Evolutionary conservation across 2,113 vertebrate genomes (phyloP).

Genomic region (Eleginops maclovinus): DNA sequence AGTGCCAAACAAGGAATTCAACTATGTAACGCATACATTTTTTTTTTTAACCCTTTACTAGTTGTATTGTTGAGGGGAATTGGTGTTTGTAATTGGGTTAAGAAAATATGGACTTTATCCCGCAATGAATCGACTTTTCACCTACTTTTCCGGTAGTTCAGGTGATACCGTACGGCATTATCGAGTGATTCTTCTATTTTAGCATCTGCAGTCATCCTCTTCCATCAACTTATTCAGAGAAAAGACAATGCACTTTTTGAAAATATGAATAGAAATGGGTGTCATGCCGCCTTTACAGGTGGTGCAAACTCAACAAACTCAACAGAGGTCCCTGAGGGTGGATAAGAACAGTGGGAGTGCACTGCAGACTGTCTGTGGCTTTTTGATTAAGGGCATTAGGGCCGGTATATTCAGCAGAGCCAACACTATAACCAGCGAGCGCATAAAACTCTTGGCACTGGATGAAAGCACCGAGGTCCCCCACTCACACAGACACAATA

Average conservation of each 20-base stretch:
- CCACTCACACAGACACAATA: constrained; percentile 9
- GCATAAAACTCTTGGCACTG: constrained; percentile 26
- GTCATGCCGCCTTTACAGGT: not conserved
- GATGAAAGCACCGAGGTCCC: constrained; percentile 17
- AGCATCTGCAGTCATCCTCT: not conserved
- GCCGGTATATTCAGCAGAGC: constrained; percentile 37
- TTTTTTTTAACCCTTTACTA: too few relatives aligned
- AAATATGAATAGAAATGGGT: not conserved
- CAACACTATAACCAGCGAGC: not conserved
- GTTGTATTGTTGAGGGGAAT: too few relatives aligned
- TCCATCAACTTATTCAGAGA: not conserved
- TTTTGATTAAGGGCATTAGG: constrained; percentile 49
- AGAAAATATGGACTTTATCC: too few relatives aligned
- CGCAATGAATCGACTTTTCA: too few relatives aligned
- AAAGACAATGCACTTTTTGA: not conserved
- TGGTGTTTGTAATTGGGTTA: too few relatives aligned
- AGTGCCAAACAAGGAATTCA: too few relatives aligned
- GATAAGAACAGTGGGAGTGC: not conserved
- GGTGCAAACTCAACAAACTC: not conserved
- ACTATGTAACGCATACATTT: too few relatives aligned
- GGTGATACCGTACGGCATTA: too few relatives aligned
- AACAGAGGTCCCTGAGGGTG: not conserved
- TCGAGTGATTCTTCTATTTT: too few relatives aligned
- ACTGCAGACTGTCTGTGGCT: constrained; percentile 11
- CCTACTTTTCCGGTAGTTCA: too few relatives aligned